Percentiles rank a stretch among this genome's conserved stretches.
Evolutionary conservation across 2,888 invertebrate species (phyloP).

Genomic region (Bursaphelenchus okinawaensis): DNA sequence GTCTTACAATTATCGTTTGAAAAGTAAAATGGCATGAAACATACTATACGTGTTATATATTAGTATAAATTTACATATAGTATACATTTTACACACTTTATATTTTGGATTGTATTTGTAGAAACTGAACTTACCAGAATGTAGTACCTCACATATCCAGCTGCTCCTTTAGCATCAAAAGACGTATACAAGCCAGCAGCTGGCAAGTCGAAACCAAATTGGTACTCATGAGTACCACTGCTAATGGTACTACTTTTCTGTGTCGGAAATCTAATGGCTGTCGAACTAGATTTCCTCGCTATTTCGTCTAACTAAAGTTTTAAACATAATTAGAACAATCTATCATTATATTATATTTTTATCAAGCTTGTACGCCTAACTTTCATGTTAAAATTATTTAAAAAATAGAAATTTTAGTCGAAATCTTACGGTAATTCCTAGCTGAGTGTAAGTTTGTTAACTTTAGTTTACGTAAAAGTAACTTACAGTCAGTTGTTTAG

Average conservation of each 20-base stretch:
- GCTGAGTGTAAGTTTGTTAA: no score
- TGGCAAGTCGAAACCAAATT: conserved; percentile 23
- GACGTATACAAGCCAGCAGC: conserved; percentile 25
- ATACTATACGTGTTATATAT: no score
- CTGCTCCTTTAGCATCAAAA: conserved; percentile 26
- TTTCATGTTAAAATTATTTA: no score
- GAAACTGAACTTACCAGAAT: conserved; percentile 16
- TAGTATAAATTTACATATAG: background rate
- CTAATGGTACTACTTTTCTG: background rate
- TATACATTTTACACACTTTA: background rate
- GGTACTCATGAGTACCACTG: conserved; percentile 20
- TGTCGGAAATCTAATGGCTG: conserved; percentile 16
- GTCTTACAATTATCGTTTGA: background rate
- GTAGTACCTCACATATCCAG: conserved; percentile 27
- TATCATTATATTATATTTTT: no score
- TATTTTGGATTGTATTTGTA: background rate
- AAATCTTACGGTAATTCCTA: no score
- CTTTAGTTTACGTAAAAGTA: no score
- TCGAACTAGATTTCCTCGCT: conserved; percentile 17
- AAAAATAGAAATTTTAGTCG: no score
- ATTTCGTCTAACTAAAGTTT: conserved; percentile 24
- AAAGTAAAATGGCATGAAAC: background rate
- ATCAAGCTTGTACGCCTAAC: no score
- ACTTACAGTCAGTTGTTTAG: conserved; percentile 15
- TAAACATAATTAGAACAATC: no score